A percentile compares a stretch with the other conserved stretches of the same genome.
Evolutionary conservation across 2,797 vertebrate genomes (phyloP).

Genomic region (Luscinia luscinia): DNA sequence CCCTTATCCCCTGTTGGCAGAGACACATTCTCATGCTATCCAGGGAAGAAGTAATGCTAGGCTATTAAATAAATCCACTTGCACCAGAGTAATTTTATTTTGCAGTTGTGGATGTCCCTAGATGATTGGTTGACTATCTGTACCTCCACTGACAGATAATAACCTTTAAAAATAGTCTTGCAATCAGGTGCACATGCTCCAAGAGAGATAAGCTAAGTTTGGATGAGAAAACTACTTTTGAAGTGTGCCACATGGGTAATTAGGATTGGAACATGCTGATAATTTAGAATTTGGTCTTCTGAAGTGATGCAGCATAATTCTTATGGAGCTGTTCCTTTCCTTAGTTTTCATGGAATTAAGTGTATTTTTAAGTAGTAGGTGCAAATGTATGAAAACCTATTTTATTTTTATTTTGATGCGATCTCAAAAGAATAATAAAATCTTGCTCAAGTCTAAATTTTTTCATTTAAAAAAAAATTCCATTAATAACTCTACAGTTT

Average conservation of each 20-base stretch:
- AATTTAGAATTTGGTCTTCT: neutral
- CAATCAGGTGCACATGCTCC: neutral
- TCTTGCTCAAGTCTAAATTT: neutral
- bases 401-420: neutral
- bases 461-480: neutral
- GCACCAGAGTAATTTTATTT: neutral
- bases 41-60: neutral
- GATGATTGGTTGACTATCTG: neutral
- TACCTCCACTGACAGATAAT: neutral
- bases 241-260: neutral
- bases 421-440: neutral
- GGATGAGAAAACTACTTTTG: neutral
- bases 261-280: neutral
- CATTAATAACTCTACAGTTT: neutral
- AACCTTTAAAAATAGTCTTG: slow-evolving; percentile 11
- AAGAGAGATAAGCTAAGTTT: neutral
- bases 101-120: neutral
- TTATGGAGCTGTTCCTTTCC: neutral
- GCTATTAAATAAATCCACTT: neutral
- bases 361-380: neutral
- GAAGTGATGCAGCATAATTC: neutral
- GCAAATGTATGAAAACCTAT: neutral
- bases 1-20: neutral
- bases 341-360: neutral
- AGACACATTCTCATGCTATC: neutral